Base-by-base conservation (phyloP, 2,113 vertebrate species). In the Nerophis ophidion region DNA sequence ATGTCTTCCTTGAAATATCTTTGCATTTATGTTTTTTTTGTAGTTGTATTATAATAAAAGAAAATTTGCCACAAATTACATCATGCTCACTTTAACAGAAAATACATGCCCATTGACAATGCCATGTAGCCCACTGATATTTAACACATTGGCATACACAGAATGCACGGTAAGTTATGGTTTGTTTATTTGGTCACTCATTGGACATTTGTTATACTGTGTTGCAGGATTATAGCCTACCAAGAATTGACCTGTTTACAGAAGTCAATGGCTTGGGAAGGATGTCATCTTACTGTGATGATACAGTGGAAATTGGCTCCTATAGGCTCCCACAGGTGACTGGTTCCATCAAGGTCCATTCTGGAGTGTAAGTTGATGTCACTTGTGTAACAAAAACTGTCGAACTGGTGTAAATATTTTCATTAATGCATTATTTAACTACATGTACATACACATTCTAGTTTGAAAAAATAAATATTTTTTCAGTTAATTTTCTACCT, bases 301-400 rank as follows among this genome's bases (percentile, higher is more conserved):
- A 95, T 57, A 79, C 84, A 0, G 83, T 93, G 26, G 95, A 99
- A 75, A 83, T 90, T 1, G 85, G 91, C n/a, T 86, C 92, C 15
- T 97, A 88, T 26, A 91, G 92, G 50, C 79, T 91, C 12, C 89
- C 91, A 12, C 92, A 92, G 72, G 92, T 89, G 73, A 96, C 94
- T 0, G 91, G 90, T 75, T 99, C 97, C 68, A 93, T 99, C 66
- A 94, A 91, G 87, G 93, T 99, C 42, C 91, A 93, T 52, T 92
- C 93, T 79, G 96, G 97, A 89, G 90, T 83, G 97, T 99, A 89
- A 95, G 96, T 93, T 50, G 9, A n/a, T 7, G 33, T 13, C n/a
- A 17, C 12, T 44, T 1, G 46, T 35, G n/a, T 13, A 38, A 59
- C 48, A 36, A 35, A 36, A 6, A 54, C 33, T 64, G 11, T n/a